phyloP scores from a whole-genome alignment of 2,888 invertebrate species.

The Ormyrus labotus region DNA sequence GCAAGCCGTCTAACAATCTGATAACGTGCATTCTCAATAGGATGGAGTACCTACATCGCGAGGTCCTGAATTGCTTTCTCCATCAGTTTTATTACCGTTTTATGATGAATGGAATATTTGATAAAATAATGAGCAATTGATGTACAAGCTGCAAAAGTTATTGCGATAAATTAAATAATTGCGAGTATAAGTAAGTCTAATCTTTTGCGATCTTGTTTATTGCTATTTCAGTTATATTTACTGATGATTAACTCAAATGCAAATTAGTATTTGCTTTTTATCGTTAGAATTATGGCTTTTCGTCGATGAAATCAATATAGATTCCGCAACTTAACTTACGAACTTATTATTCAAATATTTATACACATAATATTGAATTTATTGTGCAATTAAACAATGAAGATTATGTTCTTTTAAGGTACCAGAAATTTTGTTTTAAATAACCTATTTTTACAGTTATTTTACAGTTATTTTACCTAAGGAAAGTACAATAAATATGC shows the following conservation, averaged over 20 bases:
- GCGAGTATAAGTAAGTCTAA: slow-evolving; percentile 16
- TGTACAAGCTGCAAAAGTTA: neutral
- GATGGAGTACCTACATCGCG: slow-evolving; percentile 20
- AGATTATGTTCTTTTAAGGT: too few species aligned
- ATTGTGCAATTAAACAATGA: too few species aligned
- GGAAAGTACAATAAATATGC: too few species aligned
- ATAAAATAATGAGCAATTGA: slow-evolving; percentile 6
- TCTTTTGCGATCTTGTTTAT: slow-evolving; percentile 19
- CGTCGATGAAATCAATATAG: neutral
- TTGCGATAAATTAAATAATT: slow-evolving; percentile 48
- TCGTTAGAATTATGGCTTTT: too few species aligned
- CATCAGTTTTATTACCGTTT: slow-evolving; percentile 45
- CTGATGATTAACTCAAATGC: neutral
- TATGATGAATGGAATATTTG: slow-evolving; percentile 42
- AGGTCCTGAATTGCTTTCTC: slow-evolving; percentile 32
- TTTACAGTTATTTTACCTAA: too few species aligned
- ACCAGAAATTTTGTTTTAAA: too few species aligned
- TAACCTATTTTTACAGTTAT: too few species aligned
- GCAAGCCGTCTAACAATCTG: slow-evolving; percentile 20
- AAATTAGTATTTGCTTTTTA: too few species aligned
- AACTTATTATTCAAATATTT: too few species aligned
- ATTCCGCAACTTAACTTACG: too few species aligned
- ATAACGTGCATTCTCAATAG: slow-evolving; percentile 39
- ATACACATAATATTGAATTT: too few species aligned
- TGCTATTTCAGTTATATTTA: neutral